Percentiles rank a stretch among this genome's conserved stretches.
These are phyloP conservation scores for Heptranchias perlo DNA, from an alignment of 2,113 vertebrate species.

Conservation along the genomic window DNA sequence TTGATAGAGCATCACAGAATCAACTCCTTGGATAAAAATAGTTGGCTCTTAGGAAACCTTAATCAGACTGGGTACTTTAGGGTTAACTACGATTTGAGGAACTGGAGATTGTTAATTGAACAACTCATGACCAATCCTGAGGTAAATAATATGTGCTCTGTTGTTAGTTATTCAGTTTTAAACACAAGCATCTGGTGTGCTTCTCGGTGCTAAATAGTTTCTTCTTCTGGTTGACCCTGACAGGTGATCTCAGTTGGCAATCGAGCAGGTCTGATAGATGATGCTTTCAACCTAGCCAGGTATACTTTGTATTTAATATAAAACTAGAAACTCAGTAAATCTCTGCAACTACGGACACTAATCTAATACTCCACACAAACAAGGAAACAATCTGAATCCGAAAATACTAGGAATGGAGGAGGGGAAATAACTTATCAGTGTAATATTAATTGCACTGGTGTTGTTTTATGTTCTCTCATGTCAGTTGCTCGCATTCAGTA, in stretches of 20 bases:
- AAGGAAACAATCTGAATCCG: neutral
- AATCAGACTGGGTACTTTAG: conserved; percentile 96
- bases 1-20: conserved; percentile 74
- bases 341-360: neutral
- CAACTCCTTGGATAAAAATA: conserved; percentile 66
- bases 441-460: neutral
- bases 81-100: conserved; percentile 93
- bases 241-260: conserved; percentile 93
- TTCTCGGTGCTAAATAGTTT: conserved; percentile 49
- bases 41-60: conserved; percentile 90
- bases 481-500: too few relatives aligned
- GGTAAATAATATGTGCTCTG: conserved; percentile 56
- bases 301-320: conserved; percentile 55
- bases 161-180: neutral
- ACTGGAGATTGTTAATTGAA: conserved; percentile 88
- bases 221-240: conserved; percentile 46
- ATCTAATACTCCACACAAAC: neutral
- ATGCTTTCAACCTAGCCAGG: conserved; percentile 95
- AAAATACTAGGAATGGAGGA: neutral
- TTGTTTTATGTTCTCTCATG: neutral
- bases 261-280: conserved; percentile 88
- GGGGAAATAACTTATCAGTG: neutral
- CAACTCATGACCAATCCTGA: conserved; percentile 80
- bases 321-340: neutral
- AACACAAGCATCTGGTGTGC: conserved; percentile 42